A percentile compares a stretch with the other conserved stretches of the same genome.
phyloP scores from a whole-genome alignment of 2,888 invertebrate species.

The Cerceris ruficornis region DNA sequence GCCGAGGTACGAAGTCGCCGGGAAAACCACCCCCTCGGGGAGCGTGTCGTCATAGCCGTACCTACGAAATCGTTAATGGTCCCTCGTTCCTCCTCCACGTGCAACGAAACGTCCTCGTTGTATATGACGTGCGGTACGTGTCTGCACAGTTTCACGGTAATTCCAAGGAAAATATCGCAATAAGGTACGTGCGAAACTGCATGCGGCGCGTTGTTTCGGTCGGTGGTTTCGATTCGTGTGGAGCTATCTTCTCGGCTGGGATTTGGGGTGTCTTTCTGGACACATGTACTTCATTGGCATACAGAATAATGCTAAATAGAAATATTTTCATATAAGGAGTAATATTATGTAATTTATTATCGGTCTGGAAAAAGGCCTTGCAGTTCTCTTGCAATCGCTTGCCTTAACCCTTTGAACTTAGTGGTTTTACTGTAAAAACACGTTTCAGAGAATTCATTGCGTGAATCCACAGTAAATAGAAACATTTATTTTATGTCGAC shows the following conservation, averaged over 20 bases:
- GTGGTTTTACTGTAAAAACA: too few species aligned
- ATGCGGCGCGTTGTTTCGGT: constrained; percentile 2
- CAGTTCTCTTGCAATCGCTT: too few species aligned
- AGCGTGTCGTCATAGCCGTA: constrained; percentile 50
- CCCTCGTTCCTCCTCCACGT: constrained; percentile 52
- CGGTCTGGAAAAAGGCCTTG: too few species aligned
- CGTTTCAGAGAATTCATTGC: too few species aligned
- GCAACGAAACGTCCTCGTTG: constrained; percentile 48
- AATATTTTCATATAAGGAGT: too few species aligned
- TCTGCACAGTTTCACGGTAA: constrained; percentile 69
- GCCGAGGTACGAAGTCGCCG: constrained; percentile 17
- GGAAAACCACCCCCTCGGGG: constrained; percentile 64
- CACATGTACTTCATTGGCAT: too few species aligned
- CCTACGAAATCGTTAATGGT: constrained; percentile 61
- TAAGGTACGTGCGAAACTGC: constrained; percentile 49
- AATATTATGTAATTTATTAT: too few species aligned
- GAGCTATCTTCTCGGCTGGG: not conserved
- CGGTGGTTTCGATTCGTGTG: constrained; percentile 18
- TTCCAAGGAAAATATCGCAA: constrained; percentile 58
- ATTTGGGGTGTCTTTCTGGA: too few species aligned
- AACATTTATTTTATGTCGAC: too few species aligned
- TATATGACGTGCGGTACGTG: constrained; percentile 49
- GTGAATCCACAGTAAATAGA: too few species aligned
- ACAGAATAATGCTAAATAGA: too few species aligned
- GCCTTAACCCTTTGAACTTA: too few species aligned